A percentile compares a stretch with the other conserved stretches of the same genome.
Evolutionary conservation across 2,797 vertebrate species (phyloP).

Genomic region (Setipinna tenuifilis): DNA sequence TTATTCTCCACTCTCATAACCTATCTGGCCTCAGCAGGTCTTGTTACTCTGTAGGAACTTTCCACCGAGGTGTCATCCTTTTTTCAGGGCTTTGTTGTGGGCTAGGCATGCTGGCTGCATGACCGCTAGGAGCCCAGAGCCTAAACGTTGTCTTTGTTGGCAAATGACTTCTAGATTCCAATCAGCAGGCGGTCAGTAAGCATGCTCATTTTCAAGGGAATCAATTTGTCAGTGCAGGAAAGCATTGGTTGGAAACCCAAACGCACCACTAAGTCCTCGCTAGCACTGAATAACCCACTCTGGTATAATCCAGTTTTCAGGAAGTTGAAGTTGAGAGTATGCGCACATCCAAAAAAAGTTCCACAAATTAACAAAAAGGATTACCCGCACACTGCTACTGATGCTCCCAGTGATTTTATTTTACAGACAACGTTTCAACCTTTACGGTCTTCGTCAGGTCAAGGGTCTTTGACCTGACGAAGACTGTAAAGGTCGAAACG

Average conservation of each 20-base stretch:
- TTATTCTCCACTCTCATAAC: neutral
- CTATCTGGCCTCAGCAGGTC: neutral
- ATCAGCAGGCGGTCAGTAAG: constrained; percentile 6
- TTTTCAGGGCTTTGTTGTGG: neutral
- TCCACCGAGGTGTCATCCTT: constrained; percentile 7
- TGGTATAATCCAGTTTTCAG: too few relatives aligned
- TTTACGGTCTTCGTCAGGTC: too few relatives aligned
- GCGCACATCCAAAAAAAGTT: too few relatives aligned
- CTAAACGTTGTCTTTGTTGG: neutral
- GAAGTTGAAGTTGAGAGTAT: too few relatives aligned
- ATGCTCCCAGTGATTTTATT: too few relatives aligned
- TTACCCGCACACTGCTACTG: too few relatives aligned
- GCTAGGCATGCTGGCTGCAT: neutral
- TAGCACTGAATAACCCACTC: too few relatives aligned
- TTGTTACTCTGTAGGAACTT: neutral
- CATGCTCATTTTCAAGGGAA: constrained; percentile 17
- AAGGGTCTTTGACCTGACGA: too few relatives aligned
- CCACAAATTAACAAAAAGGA: too few relatives aligned
- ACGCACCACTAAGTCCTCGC: neutral
- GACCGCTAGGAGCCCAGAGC: neutral
- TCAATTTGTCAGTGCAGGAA: neutral
- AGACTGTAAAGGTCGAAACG: too few relatives aligned
- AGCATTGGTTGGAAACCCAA: neutral
- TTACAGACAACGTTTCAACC: too few relatives aligned
- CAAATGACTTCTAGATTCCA: neutral